Evolutionary conservation across 92 coral and sea anemone species (phyloP), one percentile per base, ranked within the genome.

Genomic region (Micromussa lordhowensis): DNA sequence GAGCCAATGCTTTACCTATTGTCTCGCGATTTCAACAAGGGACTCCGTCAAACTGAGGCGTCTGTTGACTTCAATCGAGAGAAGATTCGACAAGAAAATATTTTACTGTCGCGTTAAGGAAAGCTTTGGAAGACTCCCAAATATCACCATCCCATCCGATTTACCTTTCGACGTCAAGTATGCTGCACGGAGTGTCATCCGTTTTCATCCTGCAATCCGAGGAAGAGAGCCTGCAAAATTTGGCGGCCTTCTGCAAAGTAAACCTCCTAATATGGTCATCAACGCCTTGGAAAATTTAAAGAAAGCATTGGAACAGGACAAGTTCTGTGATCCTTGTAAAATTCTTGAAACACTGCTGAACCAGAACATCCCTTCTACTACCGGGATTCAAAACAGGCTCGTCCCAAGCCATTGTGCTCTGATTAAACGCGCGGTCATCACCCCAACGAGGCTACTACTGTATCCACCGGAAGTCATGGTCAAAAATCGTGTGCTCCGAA

Each of bases 341-440:
- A 82, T 79, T 3, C 85, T 98, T 55, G 80, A 90, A 19, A 53
- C 80, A 30, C 87, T 94, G 6, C 78, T 95, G 13, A 77, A 80
- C 68, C 87, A 86, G 28, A 82, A 88, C 68, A 92, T 85, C 38
- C 87, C 93, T 21, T 78, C 90, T 9, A 85, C 88, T 8, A 63
- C 90, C 80, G 73, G 86, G 13, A 85, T 90, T 77, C 86, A 89
- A 26, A 69, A 78, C 4, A 84, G 88, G 85, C 83, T 85, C 13
- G 90, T 93, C 17, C 98, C 99, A 34, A 87, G 93, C 31, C 98
- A 98, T 73, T 98, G 98, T 77, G 98, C 98, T 59, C 92, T 93
- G 17, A 92, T 97, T 66, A 97, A 92, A 76, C 96, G 99, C 40
- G 97, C 96, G 80, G 96, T 96, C 64, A 90, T 98, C 87, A 96